A percentile compares a stretch with the other conserved stretches of the same genome.
Conservation (phyloP, 2,113 vertebrate species). For the Hyla sarda region DNA sequence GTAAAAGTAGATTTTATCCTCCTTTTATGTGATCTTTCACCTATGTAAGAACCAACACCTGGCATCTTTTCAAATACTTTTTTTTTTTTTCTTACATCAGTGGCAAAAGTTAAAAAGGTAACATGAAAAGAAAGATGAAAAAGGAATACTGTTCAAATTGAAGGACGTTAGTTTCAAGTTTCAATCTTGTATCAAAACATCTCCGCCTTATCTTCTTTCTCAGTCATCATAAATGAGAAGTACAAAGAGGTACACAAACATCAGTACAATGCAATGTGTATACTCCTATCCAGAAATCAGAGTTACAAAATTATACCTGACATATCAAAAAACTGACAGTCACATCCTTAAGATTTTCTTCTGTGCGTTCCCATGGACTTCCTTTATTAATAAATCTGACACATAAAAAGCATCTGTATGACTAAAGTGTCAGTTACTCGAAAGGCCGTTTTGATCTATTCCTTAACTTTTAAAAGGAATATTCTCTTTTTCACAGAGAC, state of each 20-base stretch:
- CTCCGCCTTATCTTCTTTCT: conserved; percentile 76
- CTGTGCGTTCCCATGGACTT: conserved; percentile 86
- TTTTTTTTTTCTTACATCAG: conserved; percentile 75
- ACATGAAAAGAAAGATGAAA: conserved; percentile 88
- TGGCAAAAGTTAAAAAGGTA: conserved; percentile 83
- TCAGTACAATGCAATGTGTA: conserved; percentile 77
- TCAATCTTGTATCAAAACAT: conserved; percentile 83
- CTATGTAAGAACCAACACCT: conserved; percentile 79
- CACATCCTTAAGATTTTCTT: conserved; percentile 79
- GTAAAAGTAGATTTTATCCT: conserved; percentile 74
- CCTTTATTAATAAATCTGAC: conserved; percentile 99
- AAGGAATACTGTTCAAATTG: conserved; percentile 82
- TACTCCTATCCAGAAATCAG: conserved; percentile 91
- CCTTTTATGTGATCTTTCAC: conserved; percentile 79
- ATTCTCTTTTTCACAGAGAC: conserved; percentile 96
- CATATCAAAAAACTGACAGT: conserved; percentile 90
- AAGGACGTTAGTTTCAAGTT: conserved; percentile 84
- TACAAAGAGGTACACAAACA: conserved; percentile 85
- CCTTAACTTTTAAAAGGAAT: conserved; percentile 94
- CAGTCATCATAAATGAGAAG: conserved; percentile 79
- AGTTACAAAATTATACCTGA: conserved; percentile 94
- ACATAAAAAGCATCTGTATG: conserved; percentile 96
- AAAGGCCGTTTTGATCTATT: conserved; percentile 94
- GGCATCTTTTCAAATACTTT: conserved; percentile 79
- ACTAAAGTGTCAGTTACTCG: conserved; percentile 97